Evolutionary conservation across 2,888 invertebrate genomes (phyloP), one percentile per base, ranked within the genome.

Genomic region (Notocelia uddmanniana): DNA sequence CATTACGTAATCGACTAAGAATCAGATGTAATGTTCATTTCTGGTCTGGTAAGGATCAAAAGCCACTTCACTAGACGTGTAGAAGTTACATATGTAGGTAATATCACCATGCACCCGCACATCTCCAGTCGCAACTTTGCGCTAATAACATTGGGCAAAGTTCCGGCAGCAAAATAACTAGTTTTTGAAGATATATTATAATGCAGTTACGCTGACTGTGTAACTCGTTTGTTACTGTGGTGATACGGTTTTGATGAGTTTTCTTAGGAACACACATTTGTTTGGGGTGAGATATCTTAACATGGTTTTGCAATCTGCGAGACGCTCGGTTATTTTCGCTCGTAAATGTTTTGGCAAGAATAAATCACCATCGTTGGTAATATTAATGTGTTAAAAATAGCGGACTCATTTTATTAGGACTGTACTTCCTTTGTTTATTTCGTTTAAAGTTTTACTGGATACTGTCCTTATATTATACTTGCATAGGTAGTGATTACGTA

Each of bases 111-210:
- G 45, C 45, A 31, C 26, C 48, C 26, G 50, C 23, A 50, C 13
- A 48, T 18, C 31, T 26, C 48, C 18, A 59, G 15, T n/a, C 15
- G 45, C 50, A 62, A 62, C 31, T 60, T 11, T 26, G 21, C 15
- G 13, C 45, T 45, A 45, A 26, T 60, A 45, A n/a, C 10, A 41
- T 23, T 15, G 19, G 15, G 50, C 50, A 26, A 52, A 63, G 31
- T 67, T 26, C 9, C 23, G 41, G 18, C 66, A 67, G 19, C 55
- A 55, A 50, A 63, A 45, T 69, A 69, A 63, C 69, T 63, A 69
- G 63, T 69, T 63, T 69, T 62, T 62, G 50, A 69, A 69, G 63
- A 63, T 48, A n/a, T 23, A 69, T 69, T 23, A 69, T 63, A 63
- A 57, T 69, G 69, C 48, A 69, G 48, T 69, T 63, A 63, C 34